Evolutionary conservation across 2,113 vertebrate species (phyloP), one percentile per base, ranked within the genome.

Genomic region (Rhombomys opimus): DNA sequence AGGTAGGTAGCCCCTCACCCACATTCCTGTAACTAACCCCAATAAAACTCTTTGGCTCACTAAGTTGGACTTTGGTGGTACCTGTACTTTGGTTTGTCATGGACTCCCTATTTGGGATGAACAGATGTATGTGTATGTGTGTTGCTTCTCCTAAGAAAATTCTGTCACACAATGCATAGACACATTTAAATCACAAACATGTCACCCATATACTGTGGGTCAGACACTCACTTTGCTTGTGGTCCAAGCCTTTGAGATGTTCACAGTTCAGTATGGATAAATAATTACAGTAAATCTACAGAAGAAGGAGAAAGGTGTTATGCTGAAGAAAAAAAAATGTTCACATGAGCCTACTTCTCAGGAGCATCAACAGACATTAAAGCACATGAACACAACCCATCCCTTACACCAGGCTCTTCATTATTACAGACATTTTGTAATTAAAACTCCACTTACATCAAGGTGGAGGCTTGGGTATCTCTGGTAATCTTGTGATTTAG

Each of bases 401-500:
- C 50, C 18, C 4, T n/a, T 63, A 41, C 65, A 23, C 35, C 50
- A 76, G 35, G 17, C 30, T 4, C 10, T 65, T 63, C 25, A n/a
- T 57, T 68, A 41, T 73, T 65, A 81, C 9, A 54, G 76, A 88
- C 41, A 32, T 22, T 32, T 67, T 46, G 9, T 25, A 30, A 15
- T 67, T n/a, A 61, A 9, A 52, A 13, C 17, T 94, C 41, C 27
- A 38, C 75, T 65, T 72, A 25, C 25, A 35, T 59, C 15, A 75
- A 85, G 14, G 68, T 73, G 35, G 63, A 84, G 32, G 2, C 46
- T 23, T 52, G 35, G 1, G 18, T 13, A 32, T 59, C 78, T 52
- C 67, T 76, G n/a, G 13, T 72, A 52, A 72, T 61, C 81, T 81
- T 84, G 92, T 67, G 78, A 38, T 75, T 94, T 82, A 67, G 5